A percentile compares a stretch with the other conserved stretches of the same genome.
These are phyloP conservation scores for Luscinia megarhynchos DNA, from an alignment of 2,797 vertebrate genomes.

Conservation along the genomic window DNA sequence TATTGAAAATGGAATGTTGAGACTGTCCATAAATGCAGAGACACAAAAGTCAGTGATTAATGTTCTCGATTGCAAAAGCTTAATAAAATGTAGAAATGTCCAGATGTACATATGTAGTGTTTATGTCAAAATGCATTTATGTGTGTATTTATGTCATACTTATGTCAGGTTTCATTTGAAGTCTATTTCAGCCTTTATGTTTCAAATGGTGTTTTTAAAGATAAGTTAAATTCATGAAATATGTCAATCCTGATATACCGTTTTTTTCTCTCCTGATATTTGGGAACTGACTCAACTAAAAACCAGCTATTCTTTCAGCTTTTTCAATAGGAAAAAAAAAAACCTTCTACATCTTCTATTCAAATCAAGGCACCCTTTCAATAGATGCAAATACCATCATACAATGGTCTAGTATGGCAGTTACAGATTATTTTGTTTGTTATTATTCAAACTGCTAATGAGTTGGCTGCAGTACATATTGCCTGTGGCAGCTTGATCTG, in stretches of 20 bases:
- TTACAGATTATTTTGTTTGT: background rate
- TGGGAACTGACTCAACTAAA: background rate
- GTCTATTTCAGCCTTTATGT: background rate
- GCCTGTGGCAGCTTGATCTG: background rate
- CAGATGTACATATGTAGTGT: background rate
- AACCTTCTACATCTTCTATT: background rate
- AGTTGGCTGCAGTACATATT: background rate
- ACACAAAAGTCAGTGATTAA: rapidly evolving
- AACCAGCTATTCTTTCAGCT: background rate
- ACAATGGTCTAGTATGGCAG: background rate
- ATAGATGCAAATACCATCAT: background rate
- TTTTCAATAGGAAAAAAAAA: too few species aligned
- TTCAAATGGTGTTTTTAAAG: background rate
- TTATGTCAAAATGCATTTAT: background rate
- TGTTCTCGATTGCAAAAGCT: background rate
- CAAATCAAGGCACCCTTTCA: background rate
- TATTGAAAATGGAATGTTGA: background rate
- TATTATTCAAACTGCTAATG: background rate
- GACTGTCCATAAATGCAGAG: background rate
- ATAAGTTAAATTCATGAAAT: background rate
- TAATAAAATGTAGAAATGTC: background rate
- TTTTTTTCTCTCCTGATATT: background rate
- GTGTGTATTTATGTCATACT: background rate
- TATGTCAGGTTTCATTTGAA: background rate
- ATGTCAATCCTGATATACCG: background rate